These are phyloP conservation scores for Spilosoma lubricipeda DNA, from an alignment of 2,888 invertebrate genomes.

Conservation along the genomic window DNA sequence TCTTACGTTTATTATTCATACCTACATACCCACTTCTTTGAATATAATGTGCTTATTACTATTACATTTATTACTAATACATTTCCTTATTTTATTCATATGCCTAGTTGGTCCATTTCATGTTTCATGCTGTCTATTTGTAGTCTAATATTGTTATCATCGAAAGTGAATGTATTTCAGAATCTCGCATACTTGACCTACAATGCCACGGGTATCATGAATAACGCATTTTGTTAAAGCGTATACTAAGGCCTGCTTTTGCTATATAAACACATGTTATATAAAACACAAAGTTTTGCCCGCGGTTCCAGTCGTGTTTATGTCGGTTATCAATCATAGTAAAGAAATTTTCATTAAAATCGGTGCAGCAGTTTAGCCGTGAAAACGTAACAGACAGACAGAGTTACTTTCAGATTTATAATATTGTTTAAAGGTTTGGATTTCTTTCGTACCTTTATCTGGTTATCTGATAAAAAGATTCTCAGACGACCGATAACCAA, in stretches of 20 bases:
- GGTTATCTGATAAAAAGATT: not conserved
- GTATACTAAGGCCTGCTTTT: not conserved
- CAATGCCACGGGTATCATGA: not conserved
- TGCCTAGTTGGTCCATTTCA: not conserved
- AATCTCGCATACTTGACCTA: not conserved
- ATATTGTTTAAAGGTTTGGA: not conserved
- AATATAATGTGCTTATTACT: not conserved
- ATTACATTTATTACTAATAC: not conserved
- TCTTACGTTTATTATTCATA: not conserved
- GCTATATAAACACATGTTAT: not conserved
- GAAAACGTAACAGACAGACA: no score
- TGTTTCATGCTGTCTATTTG: not conserved
- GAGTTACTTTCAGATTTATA: not conserved
- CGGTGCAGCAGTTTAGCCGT: no score
- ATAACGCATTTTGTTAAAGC: not conserved
- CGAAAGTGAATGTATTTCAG: not conserved
- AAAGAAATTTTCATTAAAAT: no score
- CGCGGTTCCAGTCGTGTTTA: no score
- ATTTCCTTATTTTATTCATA: not conserved
- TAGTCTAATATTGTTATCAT: not conserved
- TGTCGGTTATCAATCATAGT: no score
- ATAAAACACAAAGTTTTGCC: not conserved
- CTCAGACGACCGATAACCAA: not conserved
- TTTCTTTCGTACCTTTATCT: not conserved
- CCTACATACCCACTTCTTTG: not conserved